A percentile compares a stretch with the other conserved stretches of the same genome.
Conservation (phyloP, 2,888 invertebrate species). For the Agonopterix subpropinquella region DNA sequence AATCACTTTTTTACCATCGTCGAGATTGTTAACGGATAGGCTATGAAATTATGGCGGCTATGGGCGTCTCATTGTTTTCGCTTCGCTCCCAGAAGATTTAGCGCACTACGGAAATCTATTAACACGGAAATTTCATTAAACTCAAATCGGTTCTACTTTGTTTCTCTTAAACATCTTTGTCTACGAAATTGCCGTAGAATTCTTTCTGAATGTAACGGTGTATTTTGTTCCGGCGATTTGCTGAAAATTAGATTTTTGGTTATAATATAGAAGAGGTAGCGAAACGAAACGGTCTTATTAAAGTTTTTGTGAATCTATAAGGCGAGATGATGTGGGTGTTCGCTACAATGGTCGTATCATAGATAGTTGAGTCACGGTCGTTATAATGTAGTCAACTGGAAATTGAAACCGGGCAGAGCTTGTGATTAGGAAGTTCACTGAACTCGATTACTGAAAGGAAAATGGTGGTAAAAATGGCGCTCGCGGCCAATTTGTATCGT, state of each 20-base stretch:
- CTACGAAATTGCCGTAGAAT: slow-evolving; percentile 50
- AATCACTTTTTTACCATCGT: slow-evolving; percentile 58
- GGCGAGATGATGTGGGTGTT: slow-evolving; percentile 24
- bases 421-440: slow-evolving; percentile 33
- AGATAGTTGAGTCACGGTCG: slow-evolving; percentile 19
- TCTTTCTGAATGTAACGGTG: slow-evolving; percentile 35
- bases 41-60: slow-evolving; percentile 64
- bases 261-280: slow-evolving; percentile 36
- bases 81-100: slow-evolving; percentile 46
- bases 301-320: slow-evolving; percentile 30
- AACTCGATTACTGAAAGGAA: slow-evolving; percentile 49
- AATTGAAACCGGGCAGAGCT: slow-evolving; percentile 28
- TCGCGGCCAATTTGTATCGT: slow-evolving; percentile 49
- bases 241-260: slow-evolving; percentile 52
- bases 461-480: slow-evolving; percentile 40
- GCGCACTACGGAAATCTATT: slow-evolving; percentile 45
- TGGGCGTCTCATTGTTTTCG: slow-evolving; percentile 54
- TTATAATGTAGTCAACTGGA: slow-evolving; percentile 21
- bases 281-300: slow-evolving; percentile 43
- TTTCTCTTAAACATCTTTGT: slow-evolving; percentile 70
- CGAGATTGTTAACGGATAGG: slow-evolving; percentile 59
- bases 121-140: slow-evolving; percentile 54
- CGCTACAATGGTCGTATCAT: slow-evolving; percentile 10
- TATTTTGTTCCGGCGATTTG: slow-evolving; percentile 41
- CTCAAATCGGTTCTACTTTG: slow-evolving; percentile 62